Evolutionary conservation across 2,888 invertebrate genomes (phyloP), one percentile per base, ranked within the genome.

Genomic region (Thalpophila matura): DNA sequence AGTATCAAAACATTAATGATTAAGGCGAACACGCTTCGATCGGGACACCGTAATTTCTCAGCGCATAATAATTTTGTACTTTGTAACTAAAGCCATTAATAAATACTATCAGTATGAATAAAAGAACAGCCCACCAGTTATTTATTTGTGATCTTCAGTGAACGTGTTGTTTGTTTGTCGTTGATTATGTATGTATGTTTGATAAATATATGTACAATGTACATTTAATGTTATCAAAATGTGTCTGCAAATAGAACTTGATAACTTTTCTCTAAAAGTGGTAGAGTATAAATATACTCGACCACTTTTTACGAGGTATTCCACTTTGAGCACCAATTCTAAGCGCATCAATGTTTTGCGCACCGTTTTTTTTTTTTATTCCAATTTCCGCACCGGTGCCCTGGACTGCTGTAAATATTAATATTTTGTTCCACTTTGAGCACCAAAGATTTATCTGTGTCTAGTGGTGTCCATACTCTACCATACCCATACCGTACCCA

Each of bases 1-100:
- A 70, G 69, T 76, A 82, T 73, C 74, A 72, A 79, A 82, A 79
- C 69, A 77, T 56, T 63, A 59, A 63, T 70, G 68, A 73, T 78
- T 81, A 83, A 77, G 69, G 64, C 58, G 74, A 66, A 75, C 80
- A 77, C 50, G 64, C 38, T 46, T 14, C 47, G 18, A 26, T 35
- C 29, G 49, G 26, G 68, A 68, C 68, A 50, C 26, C 53, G 54
- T 67, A 20, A 74, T 74, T 71, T 51, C 55, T 80, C 64, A 70
- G 29, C 27, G 42, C 42, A 57, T 58, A 59, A 71, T 77, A 68
- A 74, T 74, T 66, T 80, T 80, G 71, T 80, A 77, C 43, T 57
- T 31, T 55, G 33, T 50, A 59, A 56, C 40, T 47, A 47, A 42
- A 31, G 33, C 50, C 50, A 64, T 73, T 73, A 73, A 73, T 76